Evolutionary conservation across 2,113 vertebrate species (phyloP).

Genomic region (Stigmatopora nigra): DNA sequence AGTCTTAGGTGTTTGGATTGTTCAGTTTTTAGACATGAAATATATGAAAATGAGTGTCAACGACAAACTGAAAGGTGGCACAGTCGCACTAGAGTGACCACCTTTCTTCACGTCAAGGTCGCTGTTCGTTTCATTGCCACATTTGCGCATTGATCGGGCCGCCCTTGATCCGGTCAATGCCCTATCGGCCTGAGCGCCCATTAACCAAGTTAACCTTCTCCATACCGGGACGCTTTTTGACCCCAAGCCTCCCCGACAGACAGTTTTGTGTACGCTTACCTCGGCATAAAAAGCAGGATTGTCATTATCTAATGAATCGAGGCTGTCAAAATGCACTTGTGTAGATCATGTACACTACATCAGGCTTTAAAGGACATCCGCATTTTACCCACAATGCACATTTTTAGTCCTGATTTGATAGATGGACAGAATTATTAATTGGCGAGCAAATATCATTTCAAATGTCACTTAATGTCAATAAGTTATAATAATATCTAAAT

Average conservation of each 20-base stretch:
- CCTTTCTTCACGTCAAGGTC: slow-evolving; percentile 62
- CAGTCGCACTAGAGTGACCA: slow-evolving; percentile 9
- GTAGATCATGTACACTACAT: slow-evolving; percentile 49
- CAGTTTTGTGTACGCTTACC: slow-evolving; percentile 69
- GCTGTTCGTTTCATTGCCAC: slow-evolving; percentile 55
- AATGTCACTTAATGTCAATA: background rate
- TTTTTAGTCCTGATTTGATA: background rate
- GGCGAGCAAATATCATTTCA: too few species aligned
- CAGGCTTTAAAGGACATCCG: slow-evolving; percentile 35
- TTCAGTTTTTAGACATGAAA: background rate
- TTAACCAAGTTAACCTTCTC: slow-evolving; percentile 68
- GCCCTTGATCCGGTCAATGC: slow-evolving; percentile 56
- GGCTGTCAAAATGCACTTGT: slow-evolving; percentile 54
- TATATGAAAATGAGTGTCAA: background rate
- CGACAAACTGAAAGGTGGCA: slow-evolving; percentile 7
- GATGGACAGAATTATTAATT: background rate
- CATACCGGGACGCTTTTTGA: slow-evolving; percentile 45
- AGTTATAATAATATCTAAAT: too few species aligned
- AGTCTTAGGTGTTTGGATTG: background rate
- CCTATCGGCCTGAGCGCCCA: slow-evolving; percentile 48
- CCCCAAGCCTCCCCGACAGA: slow-evolving; percentile 48
- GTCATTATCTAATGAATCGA: slow-evolving; percentile 73
- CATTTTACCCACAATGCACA: background rate
- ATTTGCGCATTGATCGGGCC: slow-evolving; percentile 55
- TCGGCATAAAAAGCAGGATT: slow-evolving; percentile 67